These are phyloP conservation scores for Toxotes jaculatrix DNA, from an alignment of 2,113 vertebrate genomes.

Conservation along the genomic window DNA sequence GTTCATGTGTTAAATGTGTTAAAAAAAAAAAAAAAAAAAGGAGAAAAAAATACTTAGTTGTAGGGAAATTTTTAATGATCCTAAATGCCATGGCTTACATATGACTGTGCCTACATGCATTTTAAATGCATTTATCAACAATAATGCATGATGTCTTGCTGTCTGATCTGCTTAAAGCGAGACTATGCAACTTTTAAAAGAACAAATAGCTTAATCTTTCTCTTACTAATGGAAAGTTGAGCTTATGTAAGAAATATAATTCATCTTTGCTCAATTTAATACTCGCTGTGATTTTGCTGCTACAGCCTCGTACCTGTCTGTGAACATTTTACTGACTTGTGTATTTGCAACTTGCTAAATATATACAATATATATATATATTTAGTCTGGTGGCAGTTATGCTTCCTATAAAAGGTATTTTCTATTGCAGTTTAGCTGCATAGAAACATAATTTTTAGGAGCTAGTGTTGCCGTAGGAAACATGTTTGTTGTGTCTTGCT, in stretches of 20 bases:
- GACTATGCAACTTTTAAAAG: not conserved
- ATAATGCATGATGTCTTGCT: not conserved
- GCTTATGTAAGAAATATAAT: too few species aligned
- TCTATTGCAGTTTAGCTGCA: too few species aligned
- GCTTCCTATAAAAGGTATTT: too few species aligned
- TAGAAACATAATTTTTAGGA: too few species aligned
- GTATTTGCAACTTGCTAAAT: too few species aligned
- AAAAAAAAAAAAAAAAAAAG: not conserved
- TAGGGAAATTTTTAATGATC: not conserved
- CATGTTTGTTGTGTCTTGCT: not conserved
- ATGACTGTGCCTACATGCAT: not conserved
- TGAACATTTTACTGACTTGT: too few species aligned
- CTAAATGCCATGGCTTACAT: not conserved
- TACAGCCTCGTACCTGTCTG: too few species aligned
- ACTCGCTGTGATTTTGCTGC: not conserved
- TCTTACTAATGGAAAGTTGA: not conserved
- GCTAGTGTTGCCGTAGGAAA: not conserved
- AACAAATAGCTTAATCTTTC: not conserved
- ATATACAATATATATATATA: too few species aligned
- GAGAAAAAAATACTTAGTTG: not conserved
- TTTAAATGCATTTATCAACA: not conserved
- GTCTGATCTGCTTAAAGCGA: not conserved
- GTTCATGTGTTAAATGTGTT: conserved; percentile 45
- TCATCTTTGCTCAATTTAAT: too few species aligned
- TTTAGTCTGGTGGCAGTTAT: too few species aligned